These are phyloP conservation scores for Mus pahari DNA, from an alignment of 2,113 vertebrate genomes.

Conservation along the genomic window DNA sequence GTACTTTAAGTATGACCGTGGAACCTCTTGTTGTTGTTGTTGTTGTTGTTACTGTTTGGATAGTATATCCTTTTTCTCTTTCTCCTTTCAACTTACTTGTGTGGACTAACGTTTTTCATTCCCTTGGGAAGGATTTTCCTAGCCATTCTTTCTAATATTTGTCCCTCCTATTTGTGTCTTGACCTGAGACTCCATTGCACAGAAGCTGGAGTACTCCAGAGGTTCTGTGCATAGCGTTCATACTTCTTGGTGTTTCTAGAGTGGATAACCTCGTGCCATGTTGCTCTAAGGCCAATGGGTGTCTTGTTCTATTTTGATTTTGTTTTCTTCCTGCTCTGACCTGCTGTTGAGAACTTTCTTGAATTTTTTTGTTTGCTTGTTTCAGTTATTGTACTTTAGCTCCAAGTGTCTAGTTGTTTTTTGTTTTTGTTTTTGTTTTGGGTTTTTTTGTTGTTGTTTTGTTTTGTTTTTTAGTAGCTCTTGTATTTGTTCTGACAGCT, in stretches of 20 bases:
- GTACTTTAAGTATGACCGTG: not conserved
- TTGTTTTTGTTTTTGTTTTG: not conserved
- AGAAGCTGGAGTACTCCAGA: accelerated
- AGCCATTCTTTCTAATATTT: not conserved
- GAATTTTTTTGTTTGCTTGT: not conserved
- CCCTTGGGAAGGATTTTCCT: not conserved
- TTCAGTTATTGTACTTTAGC: not conserved
- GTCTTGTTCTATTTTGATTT: not conserved
- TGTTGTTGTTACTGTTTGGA: not conserved
- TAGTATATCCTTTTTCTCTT: not conserved
- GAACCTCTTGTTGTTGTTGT: no score
- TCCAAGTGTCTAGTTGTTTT: not conserved
- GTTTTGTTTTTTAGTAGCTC: not conserved
- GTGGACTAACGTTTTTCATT: not conserved
- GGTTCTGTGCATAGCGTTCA: not conserved
- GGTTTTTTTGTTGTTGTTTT: not conserved
- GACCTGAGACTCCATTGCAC: accelerated
- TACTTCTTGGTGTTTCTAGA: not conserved
- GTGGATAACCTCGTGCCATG: accelerated
- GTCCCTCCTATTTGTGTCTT: not conserved
- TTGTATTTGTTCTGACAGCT: not conserved
- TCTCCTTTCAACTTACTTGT: not conserved
- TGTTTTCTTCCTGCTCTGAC: not conserved
- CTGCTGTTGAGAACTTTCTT: not conserved
- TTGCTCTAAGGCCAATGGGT: not conserved